Conservation (phyloP, 2,113 vertebrate genomes). For the Dromas ardeola region DNA sequence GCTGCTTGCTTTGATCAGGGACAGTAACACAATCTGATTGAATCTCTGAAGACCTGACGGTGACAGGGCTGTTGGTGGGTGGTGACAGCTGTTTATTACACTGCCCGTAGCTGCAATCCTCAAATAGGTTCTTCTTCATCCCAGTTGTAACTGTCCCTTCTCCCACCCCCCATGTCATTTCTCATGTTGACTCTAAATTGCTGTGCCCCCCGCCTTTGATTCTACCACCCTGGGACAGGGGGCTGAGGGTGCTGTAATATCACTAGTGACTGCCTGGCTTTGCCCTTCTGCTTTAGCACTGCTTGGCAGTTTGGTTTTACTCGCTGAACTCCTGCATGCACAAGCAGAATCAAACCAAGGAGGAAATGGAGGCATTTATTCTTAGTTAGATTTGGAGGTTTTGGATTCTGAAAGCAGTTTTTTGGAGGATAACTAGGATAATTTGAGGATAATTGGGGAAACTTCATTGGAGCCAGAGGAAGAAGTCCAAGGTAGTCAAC, state of each 20-base stretch:
- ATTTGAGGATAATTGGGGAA: background rate
- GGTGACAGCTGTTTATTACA: background rate
- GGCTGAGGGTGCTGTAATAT: background rate
- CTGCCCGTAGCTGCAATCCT: background rate
- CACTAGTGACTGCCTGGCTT: background rate
- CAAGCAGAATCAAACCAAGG: background rate
- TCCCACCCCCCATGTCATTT: rapidly evolving
- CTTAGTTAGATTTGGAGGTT: background rate
- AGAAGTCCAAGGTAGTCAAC: background rate
- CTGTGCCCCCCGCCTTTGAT: background rate
- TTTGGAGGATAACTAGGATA: background rate
- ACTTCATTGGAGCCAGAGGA: background rate
- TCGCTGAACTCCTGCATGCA: background rate
- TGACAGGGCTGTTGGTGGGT: background rate
- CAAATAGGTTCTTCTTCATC: background rate
- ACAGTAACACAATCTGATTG: background rate
- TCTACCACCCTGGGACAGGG: background rate
- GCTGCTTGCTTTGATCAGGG: background rate
- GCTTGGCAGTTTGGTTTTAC: background rate
- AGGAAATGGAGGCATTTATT: background rate
- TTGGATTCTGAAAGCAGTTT: background rate
- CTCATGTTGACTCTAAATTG: background rate
- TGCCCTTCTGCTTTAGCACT: background rate
- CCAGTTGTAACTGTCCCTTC: background rate
- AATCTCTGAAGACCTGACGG: background rate